Percentiles rank a stretch among this genome's conserved stretches.
Evolutionary conservation across 1,140 invertebrate genomes (phyloP).

Genomic region (Zaprionus gabonicus): DNA sequence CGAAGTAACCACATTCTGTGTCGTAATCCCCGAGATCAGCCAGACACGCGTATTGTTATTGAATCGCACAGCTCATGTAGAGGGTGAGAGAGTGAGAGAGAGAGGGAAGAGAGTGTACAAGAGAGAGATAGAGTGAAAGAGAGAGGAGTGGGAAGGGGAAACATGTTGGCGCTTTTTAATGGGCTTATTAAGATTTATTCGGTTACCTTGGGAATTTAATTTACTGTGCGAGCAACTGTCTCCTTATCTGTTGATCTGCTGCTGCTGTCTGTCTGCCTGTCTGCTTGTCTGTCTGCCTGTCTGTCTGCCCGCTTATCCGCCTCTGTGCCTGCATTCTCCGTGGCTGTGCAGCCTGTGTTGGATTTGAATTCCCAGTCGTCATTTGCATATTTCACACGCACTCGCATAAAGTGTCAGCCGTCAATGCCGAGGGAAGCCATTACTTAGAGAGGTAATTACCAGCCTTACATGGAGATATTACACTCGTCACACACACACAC

Average conservation of each 20-base stretch:
- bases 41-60: conserved; percentile 9
- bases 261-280: conserved; percentile 8
- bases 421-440: conserved; percentile 60
- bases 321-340: conserved; percentile 25
- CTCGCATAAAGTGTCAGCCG: conserved; percentile 51
- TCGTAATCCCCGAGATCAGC: background rate
- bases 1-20: background rate
- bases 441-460: conserved; percentile 44
- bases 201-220: conserved; percentile 78
- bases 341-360: conserved; percentile 19
- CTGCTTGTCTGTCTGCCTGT: conserved; percentile 6
- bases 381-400: conserved; percentile 55
- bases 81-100: background rate
- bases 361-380: conserved; percentile 48
- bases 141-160: background rate
- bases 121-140: background rate
- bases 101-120: background rate
- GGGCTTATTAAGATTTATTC: conserved; percentile 68
- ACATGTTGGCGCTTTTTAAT: conserved; percentile 51
- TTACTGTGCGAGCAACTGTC: conserved; percentile 51
- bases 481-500: conserved; percentile 2
- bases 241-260: conserved; percentile 34
- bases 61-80: background rate
- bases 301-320: background rate
- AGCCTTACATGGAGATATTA: conserved; percentile 24